Evolutionary conservation across 2,888 invertebrate genomes (phyloP), one percentile per base, ranked within the genome.

Genomic region (Girardia tigrina): DNA sequence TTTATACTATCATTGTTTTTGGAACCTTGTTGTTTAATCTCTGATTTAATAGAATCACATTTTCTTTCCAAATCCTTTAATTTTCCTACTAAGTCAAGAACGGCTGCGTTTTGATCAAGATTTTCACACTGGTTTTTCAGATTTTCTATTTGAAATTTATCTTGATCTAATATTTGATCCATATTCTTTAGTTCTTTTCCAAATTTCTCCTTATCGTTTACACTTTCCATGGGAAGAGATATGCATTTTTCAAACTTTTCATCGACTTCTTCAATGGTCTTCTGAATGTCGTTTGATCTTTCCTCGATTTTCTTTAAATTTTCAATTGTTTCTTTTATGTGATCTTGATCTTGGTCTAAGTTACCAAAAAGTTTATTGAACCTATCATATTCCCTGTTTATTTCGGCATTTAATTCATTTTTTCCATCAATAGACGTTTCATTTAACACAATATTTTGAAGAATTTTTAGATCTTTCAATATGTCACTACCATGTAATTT

Each of bases 281-380:
- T 56, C 23, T 16, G 6, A n/a, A 56, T 56, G 2, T 12, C 56
- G 23, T 56, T 4, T 8, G n/a, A 56, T 56, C 23, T 56, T n/a
- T 56, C 56, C 6, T 56, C 56, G n/a, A 56, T 56, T 56, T 12
- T 4, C n/a, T 4, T 56, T 8, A 56, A 23, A 4, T 56, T 56
- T 4, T n/a, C 56, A 56, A 56, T 56, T 56, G 56, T 56, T n/a
- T 56, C 56, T 56, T 56, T 56, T 20, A 56, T 56, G 23, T 56
- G n/a, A n/a, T 56, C 56, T 2, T 4, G 4, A 12, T 56, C 56
- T 4, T 56, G 56, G 23, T 56, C 56, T 56, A 56, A 56, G 23
- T 56, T n/a, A 6, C 8, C n/a, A n/a, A 56, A 56, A 56, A 56
- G 6, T 8, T n/a, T 4, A n/a, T 56, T 4, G n/a, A 56, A 56